These are phyloP conservation scores for Xestia ashworthii DNA, from an alignment of 2,888 invertebrate species.

Conservation along the genomic window DNA sequence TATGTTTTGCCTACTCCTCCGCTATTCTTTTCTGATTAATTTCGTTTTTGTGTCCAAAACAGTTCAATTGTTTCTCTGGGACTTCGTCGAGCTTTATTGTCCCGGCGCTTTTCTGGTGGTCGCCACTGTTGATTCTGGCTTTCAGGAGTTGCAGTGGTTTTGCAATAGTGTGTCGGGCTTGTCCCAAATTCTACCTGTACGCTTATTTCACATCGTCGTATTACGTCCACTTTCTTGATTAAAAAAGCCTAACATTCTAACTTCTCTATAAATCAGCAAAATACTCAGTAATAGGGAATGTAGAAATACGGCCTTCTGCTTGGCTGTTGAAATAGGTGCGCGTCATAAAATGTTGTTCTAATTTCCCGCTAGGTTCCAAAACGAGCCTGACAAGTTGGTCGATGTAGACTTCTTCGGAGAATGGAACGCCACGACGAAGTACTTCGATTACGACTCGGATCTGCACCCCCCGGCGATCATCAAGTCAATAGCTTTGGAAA, in stretches of 20 bases:
- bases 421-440: slow-evolving; percentile 91
- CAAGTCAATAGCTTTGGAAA: slow-evolving; percentile 93
- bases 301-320: neutral
- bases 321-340: neutral
- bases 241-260: neutral
- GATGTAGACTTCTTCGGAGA: slow-evolving; percentile 91
- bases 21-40: too few relatives aligned
- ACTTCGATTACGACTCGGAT: slow-evolving; percentile 94
- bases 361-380: slow-evolving; percentile 81
- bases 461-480: slow-evolving; percentile 92
- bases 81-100: too few relatives aligned
- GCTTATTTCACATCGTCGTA: too few relatives aligned
- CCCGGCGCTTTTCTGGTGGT: too few relatives aligned
- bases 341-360: neutral
- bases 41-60: too few relatives aligned
- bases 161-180: too few relatives aligned
- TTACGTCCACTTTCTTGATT: too few relatives aligned
- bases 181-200: too few relatives aligned
- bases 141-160: too few relatives aligned
- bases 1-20: too few relatives aligned
- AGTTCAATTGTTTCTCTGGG: too few relatives aligned
- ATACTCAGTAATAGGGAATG: neutral
- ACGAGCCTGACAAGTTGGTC: slow-evolving; percentile 85
- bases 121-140: too few relatives aligned
- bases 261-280: neutral